Percentiles rank a stretch among this genome's conserved stretches.
phyloP scores from a whole-genome alignment of 2,797 vertebrate species.

The Aldrovandia affinis region DNA sequence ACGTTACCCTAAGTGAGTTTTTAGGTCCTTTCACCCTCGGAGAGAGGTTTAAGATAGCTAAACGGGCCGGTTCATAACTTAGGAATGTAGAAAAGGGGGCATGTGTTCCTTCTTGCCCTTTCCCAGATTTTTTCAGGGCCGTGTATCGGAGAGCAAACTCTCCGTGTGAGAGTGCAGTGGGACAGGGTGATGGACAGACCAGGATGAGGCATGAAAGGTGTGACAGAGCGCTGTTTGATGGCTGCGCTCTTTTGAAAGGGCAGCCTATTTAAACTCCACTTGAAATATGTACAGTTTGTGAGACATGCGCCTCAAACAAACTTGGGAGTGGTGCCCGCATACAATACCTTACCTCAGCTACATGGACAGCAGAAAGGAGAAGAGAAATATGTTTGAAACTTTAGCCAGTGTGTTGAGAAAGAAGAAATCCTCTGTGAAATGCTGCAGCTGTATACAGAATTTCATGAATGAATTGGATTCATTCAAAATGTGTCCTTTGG shows the following conservation, averaged over 20 bases:
- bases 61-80: background rate
- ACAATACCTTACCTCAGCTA: background rate
- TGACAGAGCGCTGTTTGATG: background rate
- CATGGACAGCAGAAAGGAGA: background rate
- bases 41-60: background rate
- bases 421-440: background rate
- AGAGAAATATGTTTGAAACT: background rate
- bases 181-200: background rate
- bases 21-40: background rate
- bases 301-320: background rate
- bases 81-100: background rate
- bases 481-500: background rate
- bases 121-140: background rate
- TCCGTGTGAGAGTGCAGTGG: background rate
- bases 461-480: background rate
- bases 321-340: background rate
- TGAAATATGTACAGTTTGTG: background rate
- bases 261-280: background rate
- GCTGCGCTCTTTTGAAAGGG: background rate
- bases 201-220: background rate
- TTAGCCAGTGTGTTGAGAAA: background rate
- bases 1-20: conserved; percentile 18
- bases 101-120: background rate
- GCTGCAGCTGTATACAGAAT: background rate
- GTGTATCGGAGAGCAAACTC: background rate